Base-by-base conservation (phyloP, 2,888 invertebrate species). In the Merodon equestris region DNA sequence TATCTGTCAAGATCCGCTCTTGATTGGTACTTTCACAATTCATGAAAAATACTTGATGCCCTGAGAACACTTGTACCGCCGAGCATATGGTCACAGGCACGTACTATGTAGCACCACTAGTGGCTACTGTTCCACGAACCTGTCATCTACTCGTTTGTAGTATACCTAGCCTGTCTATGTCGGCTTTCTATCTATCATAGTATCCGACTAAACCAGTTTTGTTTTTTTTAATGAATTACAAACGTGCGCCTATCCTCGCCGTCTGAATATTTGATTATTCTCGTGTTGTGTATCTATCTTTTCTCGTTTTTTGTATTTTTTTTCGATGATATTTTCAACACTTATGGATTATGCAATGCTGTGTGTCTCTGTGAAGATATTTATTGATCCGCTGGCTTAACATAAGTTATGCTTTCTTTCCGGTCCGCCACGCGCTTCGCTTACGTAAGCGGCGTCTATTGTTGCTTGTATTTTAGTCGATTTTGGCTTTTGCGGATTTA, bases 391-490 rank as follows among this genome's bases (percentile, higher is more conserved):
- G 42, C 18, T 48, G 19, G 18, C 15, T 7, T 40, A 9, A 19
- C 40, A 40, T 27, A 27, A 4, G 7, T 27, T 27, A 27, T 27
- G 27, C 40, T 34, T 27, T 54, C 70, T 61, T 61, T 70, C 70
- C 70, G 70, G 70, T 70, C 18, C 14, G 38, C 60, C 70, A 70
- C 70, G 70, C 60, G 70, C 60, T 48, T 3, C 3, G 17, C 12
- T 70, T 71, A 61, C 61, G 56, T 63, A 71, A 71, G 61, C n/a
- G 56, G 61, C 56, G 70, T 61, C 56, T 44, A 44, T 27, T 2
- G 34, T 70, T 54, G 15, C 14, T 61, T 61, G 13, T 9, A 42
- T 34, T 56, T 27, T 27, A 27, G 27, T 27, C 27, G 27, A 2
- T 7, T 4, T 4, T 27, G 27, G n/a, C n/a, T n/a, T 27, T 27